Evolutionary conservation across 2,888 invertebrate genomes (phyloP), one percentile per base, ranked within the genome.

Genomic region (Callimorpha dominula): DNA sequence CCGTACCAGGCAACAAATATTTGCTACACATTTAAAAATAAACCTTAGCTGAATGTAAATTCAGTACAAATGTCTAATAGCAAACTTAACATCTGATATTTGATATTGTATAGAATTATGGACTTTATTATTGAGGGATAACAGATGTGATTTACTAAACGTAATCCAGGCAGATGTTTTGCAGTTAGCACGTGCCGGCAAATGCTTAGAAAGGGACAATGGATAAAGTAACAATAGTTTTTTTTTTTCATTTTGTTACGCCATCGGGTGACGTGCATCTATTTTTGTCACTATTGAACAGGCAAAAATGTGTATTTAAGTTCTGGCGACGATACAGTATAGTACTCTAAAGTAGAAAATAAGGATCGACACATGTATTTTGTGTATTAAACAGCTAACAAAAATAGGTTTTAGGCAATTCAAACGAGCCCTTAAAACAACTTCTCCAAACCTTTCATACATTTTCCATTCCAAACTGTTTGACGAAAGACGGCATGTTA

Each of bases 201-300:
- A 75, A 78, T 75, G 83, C 65, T 78, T 78, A 75, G 75, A 71
- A 77, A 78, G 73, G 70, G 66, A 83, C 80, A 85, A 83, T 81
- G 64, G 46, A 63, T 68, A 66, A 64, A 63, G 65, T 75, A 65
- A 84, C 75, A 81, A 84, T 78, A 71, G 78, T 20, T 74, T 71
- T 76, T 76, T 79, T 70, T 60, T 31, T 12, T 54, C 63, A 31
- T 66, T 14, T 70, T 66, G 71, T 57, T 49, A 54, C 20, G 65
- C 65, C 63, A 73, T 60, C 20, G 40, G 52, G 64, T 68, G 69
- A 65, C 70, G 65, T 46, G 74, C 70, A 40, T 31, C 64, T 66
- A 62, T 20, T 70, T 62, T 65, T 71, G 57, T 70, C 14, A 49
- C 57, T 15, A 42, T 40, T 60, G 20, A 65, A 17, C 31, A 46